Evolutionary conservation across 2,797 vertebrate species (phyloP).

Genomic region (Ctenosaura bakeri): DNA sequence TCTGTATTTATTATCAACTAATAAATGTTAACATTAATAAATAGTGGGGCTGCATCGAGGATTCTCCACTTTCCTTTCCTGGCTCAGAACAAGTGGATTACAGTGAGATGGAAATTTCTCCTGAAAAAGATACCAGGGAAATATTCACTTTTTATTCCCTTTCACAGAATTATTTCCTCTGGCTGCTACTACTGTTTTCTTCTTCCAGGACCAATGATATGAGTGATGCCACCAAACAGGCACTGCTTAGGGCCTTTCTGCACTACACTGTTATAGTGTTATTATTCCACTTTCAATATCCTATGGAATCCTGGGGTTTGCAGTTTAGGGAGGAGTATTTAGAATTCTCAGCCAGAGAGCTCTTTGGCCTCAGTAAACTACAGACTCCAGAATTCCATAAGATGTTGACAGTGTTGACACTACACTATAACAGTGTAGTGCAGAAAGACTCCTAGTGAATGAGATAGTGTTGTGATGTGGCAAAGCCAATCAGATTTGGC

Average conservation of each 20-base stretch:
- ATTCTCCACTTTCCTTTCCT: neutral
- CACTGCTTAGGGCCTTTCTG: too few relatives aligned
- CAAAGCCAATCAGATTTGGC: neutral
- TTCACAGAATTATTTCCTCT: neutral
- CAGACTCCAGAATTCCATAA: too few relatives aligned
- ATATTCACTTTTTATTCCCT: neutral
- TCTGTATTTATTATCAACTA: constrained; percentile 37
- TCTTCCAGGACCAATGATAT: neutral
- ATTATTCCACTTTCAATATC: too few relatives aligned
- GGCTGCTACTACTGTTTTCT: neutral
- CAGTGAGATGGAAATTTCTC: neutral
- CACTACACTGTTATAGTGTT: too few relatives aligned
- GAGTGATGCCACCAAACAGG: neutral
- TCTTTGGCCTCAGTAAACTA: too few relatives aligned
- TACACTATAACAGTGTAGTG: too few relatives aligned
- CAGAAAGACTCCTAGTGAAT: neutral
- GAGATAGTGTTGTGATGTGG: neutral
- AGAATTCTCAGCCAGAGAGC: too few relatives aligned
- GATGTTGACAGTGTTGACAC: too few relatives aligned
- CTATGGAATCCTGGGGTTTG: too few relatives aligned
- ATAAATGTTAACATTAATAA: constrained; percentile 34
- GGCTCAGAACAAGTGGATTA: neutral
- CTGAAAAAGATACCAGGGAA: neutral
- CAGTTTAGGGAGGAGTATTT: too few relatives aligned
- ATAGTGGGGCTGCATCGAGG: neutral